These are phyloP conservation scores for Marisa cornuarietis DNA, from an alignment of 1,140 invertebrate genomes.

Conservation along the genomic window DNA sequence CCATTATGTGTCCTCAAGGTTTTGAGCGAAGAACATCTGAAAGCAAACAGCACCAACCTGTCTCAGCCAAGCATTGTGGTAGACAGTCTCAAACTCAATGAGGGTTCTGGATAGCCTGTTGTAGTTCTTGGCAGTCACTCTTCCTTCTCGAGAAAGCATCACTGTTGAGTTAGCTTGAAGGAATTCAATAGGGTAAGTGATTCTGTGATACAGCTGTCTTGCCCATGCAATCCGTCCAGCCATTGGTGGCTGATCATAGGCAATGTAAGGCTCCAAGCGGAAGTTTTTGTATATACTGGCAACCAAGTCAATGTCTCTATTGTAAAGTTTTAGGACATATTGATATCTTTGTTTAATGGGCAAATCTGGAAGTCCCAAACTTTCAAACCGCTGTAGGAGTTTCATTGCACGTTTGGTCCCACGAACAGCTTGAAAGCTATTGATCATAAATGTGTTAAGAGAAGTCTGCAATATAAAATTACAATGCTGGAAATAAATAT, in stretches of 20 bases:
- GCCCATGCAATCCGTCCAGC: conserved; percentile 72
- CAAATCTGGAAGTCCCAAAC: conserved; percentile 67
- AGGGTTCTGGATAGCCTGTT: conserved; percentile 70
- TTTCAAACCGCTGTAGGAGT: conserved; percentile 85
- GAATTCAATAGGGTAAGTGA: conserved; percentile 65
- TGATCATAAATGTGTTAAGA: conserved; percentile 72
- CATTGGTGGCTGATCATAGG: conserved; percentile 86
- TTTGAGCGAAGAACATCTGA: no score
- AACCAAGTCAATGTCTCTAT: conserved; percentile 86
- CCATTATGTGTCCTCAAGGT: not conserved
- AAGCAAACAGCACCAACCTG: conserved; percentile 64
- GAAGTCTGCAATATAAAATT: conserved; percentile 3
- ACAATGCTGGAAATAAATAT: not conserved
- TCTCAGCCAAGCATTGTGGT: conserved; percentile 81
- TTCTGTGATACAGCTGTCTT: conserved; percentile 64
- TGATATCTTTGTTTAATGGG: conserved; percentile 86
- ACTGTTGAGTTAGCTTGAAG: conserved; percentile 57
- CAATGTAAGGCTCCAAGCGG: conserved; percentile 84
- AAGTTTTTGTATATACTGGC: conserved; percentile 88
- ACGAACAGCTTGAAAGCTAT: conserved; percentile 88
- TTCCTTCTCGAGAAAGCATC: conserved; percentile 55
- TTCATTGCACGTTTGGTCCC: conserved; percentile 89
- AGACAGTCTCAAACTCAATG: conserved; percentile 70
- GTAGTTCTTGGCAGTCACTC: conserved; percentile 66
- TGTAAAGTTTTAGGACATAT: conserved; percentile 83